Conservation (phyloP, 2,113 vertebrate species). For the Dendrocopos noguchii region DNA sequence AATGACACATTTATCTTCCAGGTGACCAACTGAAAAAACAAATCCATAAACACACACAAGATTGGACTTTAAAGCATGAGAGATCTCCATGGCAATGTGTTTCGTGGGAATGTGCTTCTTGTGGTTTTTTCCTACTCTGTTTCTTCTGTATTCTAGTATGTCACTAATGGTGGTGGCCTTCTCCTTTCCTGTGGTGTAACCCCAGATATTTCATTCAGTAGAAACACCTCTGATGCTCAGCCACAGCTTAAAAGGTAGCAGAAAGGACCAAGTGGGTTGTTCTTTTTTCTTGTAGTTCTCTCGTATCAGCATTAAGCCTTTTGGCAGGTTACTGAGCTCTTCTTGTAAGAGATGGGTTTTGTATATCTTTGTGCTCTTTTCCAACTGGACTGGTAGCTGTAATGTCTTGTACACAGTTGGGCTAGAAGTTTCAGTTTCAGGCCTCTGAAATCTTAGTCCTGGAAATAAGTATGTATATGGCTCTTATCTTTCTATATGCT, state of each 20-base stretch:
- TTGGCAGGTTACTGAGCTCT: background rate
- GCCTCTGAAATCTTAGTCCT: background rate
- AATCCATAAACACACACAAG: background rate
- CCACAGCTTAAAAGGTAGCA: background rate
- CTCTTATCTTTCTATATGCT: background rate
- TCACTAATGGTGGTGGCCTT: background rate
- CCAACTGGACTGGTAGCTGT: background rate
- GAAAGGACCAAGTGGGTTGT: background rate
- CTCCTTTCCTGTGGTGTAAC: background rate
- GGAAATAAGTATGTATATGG: background rate
- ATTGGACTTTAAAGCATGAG: background rate
- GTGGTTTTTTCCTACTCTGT: background rate
- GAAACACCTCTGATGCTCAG: background rate
- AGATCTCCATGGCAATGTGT: background rate
- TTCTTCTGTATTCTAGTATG: background rate
- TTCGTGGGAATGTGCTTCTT: background rate
- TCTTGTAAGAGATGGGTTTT: background rate
- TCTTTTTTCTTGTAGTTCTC: background rate
- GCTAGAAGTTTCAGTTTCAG: background rate
- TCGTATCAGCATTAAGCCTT: background rate
- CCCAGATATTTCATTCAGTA: background rate
- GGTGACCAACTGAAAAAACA: background rate
- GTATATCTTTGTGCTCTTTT: background rate
- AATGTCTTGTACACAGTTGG: background rate
- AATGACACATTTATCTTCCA: background rate